Evolutionary conservation across 2,797 vertebrate species (phyloP).

Genomic region (Enteromius mattozi): DNA sequence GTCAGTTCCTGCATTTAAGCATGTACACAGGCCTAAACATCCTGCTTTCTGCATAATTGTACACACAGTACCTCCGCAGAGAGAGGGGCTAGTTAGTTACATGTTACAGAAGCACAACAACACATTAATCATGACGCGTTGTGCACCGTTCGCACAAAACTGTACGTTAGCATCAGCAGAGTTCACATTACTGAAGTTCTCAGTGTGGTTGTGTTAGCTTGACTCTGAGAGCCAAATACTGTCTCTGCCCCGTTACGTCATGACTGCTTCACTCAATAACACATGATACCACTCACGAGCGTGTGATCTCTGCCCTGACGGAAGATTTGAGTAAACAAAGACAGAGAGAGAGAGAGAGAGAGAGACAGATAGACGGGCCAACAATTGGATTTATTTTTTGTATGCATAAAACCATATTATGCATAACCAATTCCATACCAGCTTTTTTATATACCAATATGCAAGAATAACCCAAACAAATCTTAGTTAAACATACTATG

Average conservation of each 20-base stretch:
- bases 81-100: not conserved
- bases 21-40: not conserved
- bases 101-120: not conserved
- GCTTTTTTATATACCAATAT: not conserved
- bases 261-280: conserved; percentile 32
- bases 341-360: not conserved
- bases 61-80: not conserved
- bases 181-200: conserved; percentile 19
- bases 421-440: not conserved
- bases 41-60: not conserved
- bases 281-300: conserved; percentile 52
- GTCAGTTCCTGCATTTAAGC: not conserved
- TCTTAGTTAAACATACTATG: not conserved
- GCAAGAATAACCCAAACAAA: not conserved
- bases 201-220: not conserved
- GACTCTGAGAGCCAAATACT: conserved; percentile 26
- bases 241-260: conserved; percentile 44
- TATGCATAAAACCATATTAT: not conserved
- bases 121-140: conserved; percentile 13
- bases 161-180: conserved; percentile 18
- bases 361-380: not conserved
- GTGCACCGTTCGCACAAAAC: conserved; percentile 11
- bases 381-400: conserved; percentile 1
- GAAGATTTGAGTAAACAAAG: conserved; percentile 47
- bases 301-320: conserved; percentile 40